Conservation (phyloP, 2,888 invertebrate species). For the Cephus pygmeus region DNA sequence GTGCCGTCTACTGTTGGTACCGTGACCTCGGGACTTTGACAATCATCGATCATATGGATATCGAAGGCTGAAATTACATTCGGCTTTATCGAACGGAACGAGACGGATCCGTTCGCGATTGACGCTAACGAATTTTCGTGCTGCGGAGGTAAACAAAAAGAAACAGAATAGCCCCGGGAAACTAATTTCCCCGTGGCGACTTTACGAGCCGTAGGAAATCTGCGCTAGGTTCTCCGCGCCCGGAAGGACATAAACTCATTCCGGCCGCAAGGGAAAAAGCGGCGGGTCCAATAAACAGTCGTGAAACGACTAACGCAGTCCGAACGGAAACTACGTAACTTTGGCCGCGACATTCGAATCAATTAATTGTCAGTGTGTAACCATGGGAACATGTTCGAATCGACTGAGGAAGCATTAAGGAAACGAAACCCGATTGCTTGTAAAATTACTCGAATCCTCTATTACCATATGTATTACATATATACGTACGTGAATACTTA, state of each 20-base stretch:
- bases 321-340: background rate
- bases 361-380: background rate
- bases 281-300: background rate
- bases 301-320: background rate
- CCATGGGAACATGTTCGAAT: background rate
- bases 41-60: background rate
- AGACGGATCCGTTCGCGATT: background rate
- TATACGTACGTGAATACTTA: background rate
- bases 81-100: background rate
- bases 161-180: background rate
- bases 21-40: background rate
- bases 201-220: background rate
- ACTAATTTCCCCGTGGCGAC: background rate
- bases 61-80: background rate
- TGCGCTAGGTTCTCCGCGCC: background rate
- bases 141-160: background rate
- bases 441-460: background rate
- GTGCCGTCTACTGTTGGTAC: background rate
- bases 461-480: background rate
- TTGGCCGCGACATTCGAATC: background rate
- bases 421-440: background rate
- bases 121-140: background rate
- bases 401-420: constrained; percentile 4
- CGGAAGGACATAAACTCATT: background rate
- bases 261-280: background rate